Evolutionary conservation across 2,113 vertebrate genomes (phyloP), one percentile per base, ranked within the genome.

Genomic region (Maccullochella peelii): DNA sequence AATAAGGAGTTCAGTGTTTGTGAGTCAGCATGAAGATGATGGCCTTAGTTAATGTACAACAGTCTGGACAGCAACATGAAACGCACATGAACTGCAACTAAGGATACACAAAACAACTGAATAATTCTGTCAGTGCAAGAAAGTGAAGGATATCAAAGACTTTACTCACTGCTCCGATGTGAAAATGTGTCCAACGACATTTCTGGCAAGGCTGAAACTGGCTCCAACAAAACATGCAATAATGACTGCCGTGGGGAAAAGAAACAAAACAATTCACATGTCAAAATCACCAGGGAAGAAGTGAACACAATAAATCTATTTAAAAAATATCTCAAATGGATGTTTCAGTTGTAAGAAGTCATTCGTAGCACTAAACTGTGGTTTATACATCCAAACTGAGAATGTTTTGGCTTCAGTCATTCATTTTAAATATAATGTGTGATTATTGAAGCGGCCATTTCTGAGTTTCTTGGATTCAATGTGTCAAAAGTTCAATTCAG

Each of bases 101-200:
- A 33, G 20, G 7, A 12, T 1, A 20, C 6, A 57, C 18, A 7
- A 33, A 38, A 70, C 1, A 40, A 25, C 21, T 49, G 36, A 15
- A 62, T 30, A 15, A 62, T 30, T 54, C 7, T 44, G 14, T 61
- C 2, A 15, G 7, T 38, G 1, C 7, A 44, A 10, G 9, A 42
- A 8, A 42, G 30, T 15, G 1, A 57, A 70, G 6, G 5, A 62
- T 10, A 16, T 15, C 50, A 16, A 47, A 57, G 20, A 42, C 14
- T 61, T 9, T 55, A 96, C 97, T 93, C 84, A 98, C 98, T 68
- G 90, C 72, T 98, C 97, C 4, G 82, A 90, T 63, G 97, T 98
- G 83, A 98, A 98, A 84, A 97, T 89, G 76, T 96, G 97, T 49
- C 94, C 97, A 40, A 97, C 91, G 15, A 96, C 83, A 0, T 96